Base-by-base conservation (phyloP, 2,888 invertebrate species). In the Callosobruchus maculatus region DNA sequence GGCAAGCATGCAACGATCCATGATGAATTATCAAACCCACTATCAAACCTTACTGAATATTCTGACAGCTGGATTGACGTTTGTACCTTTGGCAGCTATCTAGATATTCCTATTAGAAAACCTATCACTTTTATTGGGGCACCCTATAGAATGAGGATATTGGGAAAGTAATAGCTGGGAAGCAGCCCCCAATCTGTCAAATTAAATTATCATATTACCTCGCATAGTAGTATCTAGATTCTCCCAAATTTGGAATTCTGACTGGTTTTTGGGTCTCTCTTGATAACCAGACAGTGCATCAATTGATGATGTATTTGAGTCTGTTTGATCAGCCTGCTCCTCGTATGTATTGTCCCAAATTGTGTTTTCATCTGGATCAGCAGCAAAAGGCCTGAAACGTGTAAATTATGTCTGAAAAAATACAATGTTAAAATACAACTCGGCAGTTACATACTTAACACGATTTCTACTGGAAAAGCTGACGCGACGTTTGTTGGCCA, bases 261-360 rank as follows among this genome's bases (percentile, higher is more conserved):
- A 71, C 67, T 20, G 22, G 31, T 21, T 67, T 67, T 66, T 49
- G 0, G 72, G 73, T 74, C 75, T 73, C 31, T 77, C 74, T 72
- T 22, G 30, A 30, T 9, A 30, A 30, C 9, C 9, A 30, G 30
- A 30, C 30, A 30, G 9, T 9, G 30, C 9, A 30, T 30, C 30
- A 5, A 9, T 70, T 49, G 73, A 72, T 31, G 76, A 76, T 75
- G 77, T 77, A 20, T 77, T 77, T 21, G 80, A 81, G 76, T 81
- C 80, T 22, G 78, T 80, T 22, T 79, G 78, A 71, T 82, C 78
- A 22, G 79, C 78, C 70, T 78, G 77, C 79, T 84, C 84, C 78
- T 85, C 84, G 70, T 84, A 84, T 1, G 84, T 84, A 21, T 77
- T 78, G 74, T 85, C 83, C 84, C 84, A 84, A 75, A 83, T 82